Base-by-base conservation (phyloP, 2,888 invertebrate genomes). In the Epinotia brunnichana region DNA sequence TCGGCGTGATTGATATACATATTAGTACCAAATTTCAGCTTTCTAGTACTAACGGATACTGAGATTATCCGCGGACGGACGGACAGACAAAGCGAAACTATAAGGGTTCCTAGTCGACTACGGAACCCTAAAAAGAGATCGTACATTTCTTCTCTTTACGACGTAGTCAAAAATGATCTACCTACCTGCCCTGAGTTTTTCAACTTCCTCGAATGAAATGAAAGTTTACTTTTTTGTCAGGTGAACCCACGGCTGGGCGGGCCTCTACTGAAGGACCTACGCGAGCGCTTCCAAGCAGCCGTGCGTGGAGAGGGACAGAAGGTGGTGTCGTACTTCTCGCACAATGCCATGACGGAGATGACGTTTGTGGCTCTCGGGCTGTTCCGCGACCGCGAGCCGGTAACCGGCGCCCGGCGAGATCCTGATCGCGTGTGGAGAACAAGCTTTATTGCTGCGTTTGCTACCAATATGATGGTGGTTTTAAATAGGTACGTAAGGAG, bases 401-500 rank as follows among this genome's bases (percentile, higher is more conserved):
- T 95, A 48, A 89, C 87, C 0, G 94, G 95, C 1, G 89, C 91
- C 51, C 95, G 95, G 80, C 95, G 92, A 78, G 83, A 88, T 44
- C 76, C 80, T 1, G 86, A 85, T 70, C 90, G 96, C 68, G 88
- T 94, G 70, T 96, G 95, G 95, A 91, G 91, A 75, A 94, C 94
- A 0, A 95, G 96, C 2, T 79, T 89, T 13, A 88, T 96, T 39
- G 93, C 92, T 74, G 95, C 96, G 0, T 96, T 96, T 81, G 94
- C 95, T 2, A 90, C 94, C 7, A 96, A 96, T 84, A 84, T 96
- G 48, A 94, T 94, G 35, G 95, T 95, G n/a, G 94, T 95, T 11
- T 94, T 96, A 79, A 95, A 95, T 82, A 91, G 94, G 94, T 95
- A 83, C 88, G 90, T 83, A 19, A 19, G 10, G 10, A 53, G 10